Percentiles rank a stretch among this genome's conserved stretches.
These are phyloP conservation scores for Drosophila prosaltans DNA, from an alignment of 1,140 invertebrate genomes.

Conservation along the genomic window DNA sequence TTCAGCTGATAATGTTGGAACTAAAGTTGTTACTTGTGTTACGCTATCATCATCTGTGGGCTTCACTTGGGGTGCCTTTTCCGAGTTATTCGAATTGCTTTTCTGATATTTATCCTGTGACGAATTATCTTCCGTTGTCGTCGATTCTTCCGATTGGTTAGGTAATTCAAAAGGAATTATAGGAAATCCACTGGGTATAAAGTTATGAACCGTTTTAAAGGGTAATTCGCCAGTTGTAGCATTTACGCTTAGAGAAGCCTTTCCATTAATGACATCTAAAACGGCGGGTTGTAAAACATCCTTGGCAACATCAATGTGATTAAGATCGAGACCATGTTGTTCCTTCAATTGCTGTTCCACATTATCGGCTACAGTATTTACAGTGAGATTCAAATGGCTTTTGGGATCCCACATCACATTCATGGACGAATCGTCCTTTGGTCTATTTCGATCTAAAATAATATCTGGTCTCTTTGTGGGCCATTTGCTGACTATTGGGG, in stretches of 20 bases:
- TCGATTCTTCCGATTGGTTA: conserved; percentile 16
- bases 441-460: conserved; percentile 18
- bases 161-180: conserved; percentile 70
- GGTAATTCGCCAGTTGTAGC: conserved; percentile 39
- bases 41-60: neutral
- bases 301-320: conserved; percentile 53
- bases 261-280: conserved; percentile 67
- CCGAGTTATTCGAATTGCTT: conserved; percentile 66
- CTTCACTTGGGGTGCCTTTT: conserved; percentile 62
- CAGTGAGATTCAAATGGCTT: conserved; percentile 70
- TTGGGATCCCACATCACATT: conserved; percentile 67
- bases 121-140: conserved; percentile 21
- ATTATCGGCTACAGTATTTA: conserved; percentile 45
- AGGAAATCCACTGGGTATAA: conserved; percentile 67
- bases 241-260: conserved; percentile 30
- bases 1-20: neutral
- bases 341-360: conserved; percentile 58
- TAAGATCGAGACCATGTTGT: conserved; percentile 65
- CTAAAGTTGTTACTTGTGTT: neutral
- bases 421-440: neutral
- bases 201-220: conserved; percentile 59
- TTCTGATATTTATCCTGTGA: conserved; percentile 48
- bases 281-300: conserved; percentile 60
- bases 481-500: conserved; percentile 44
- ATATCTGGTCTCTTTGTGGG: conserved; percentile 63